A percentile compares a stretch with the other conserved stretches of the same genome.
These are phyloP conservation scores for Xiphydria camelus DNA, from an alignment of 2,888 invertebrate species.

Conservation along the genomic window DNA sequence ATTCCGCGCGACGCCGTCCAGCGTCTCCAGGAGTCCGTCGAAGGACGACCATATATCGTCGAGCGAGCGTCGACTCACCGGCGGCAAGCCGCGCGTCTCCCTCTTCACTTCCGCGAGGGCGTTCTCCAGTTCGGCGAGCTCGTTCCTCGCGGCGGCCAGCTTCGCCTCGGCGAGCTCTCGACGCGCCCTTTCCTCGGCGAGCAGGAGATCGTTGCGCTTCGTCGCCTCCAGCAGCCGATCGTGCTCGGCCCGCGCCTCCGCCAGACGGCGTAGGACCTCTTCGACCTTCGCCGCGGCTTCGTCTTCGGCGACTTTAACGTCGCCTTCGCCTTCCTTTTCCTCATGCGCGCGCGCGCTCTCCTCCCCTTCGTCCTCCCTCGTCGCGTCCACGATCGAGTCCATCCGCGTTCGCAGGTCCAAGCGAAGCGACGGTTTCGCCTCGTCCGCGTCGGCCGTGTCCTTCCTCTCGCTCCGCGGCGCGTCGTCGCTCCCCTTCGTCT, in stretches of 20 bases:
- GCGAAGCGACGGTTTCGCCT: conserved; percentile 33
- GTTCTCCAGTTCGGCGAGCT: conserved; percentile 38
- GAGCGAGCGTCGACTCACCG: conserved; percentile 45
- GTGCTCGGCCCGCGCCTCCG: conserved; percentile 31
- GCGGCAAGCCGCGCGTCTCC: conserved; percentile 40
- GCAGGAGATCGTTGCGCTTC: conserved; percentile 27
- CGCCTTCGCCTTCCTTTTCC: conserved; percentile 63
- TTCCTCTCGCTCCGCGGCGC: not conserved
- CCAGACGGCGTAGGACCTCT: conserved; percentile 33
- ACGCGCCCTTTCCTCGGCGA: conserved; percentile 42
- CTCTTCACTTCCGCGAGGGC: conserved; percentile 39
- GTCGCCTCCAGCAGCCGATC: conserved; percentile 37
- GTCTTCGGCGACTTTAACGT: conserved; percentile 66
- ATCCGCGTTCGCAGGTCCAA: conserved; percentile 45
- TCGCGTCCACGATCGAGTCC: not conserved
- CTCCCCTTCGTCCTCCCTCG: not conserved
- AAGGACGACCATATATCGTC: conserved; percentile 47
- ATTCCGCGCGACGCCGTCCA: conserved; percentile 33
- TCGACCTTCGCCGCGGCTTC: conserved; percentile 67
- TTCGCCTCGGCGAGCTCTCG: conserved; percentile 44
- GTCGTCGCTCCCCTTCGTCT: not conserved
- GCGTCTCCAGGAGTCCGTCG: conserved; percentile 38
- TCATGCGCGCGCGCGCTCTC: conserved; percentile 6
- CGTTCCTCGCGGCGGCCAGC: conserved; percentile 31
- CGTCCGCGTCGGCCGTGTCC: conserved; percentile 11